phyloP scores from a whole-genome alignment of 2,888 invertebrate species.

The Nymphalis polychloros region DNA sequence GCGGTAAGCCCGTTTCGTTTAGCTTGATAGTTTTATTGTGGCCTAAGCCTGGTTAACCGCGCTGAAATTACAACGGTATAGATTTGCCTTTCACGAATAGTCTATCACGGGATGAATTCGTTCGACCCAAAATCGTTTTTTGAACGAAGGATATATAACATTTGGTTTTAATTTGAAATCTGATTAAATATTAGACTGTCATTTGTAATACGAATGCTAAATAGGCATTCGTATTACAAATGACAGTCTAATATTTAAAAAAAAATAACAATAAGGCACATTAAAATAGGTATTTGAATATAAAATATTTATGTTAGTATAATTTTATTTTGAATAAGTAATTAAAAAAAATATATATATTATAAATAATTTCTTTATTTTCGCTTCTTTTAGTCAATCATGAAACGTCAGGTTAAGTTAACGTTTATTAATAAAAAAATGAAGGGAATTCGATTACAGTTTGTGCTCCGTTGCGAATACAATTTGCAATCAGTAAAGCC shows the following conservation, averaged over 20 bases:
- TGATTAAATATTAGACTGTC: too few relatives aligned
- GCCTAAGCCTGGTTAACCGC: constrained; percentile 26
- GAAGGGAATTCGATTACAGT: constrained; percentile 56
- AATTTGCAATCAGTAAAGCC: constrained; percentile 76
- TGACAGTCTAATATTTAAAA: too few relatives aligned
- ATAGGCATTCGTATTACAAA: too few relatives aligned
- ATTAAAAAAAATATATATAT: too few relatives aligned
- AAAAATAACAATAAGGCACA: too few relatives aligned
- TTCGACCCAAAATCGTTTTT: constrained; percentile 16
- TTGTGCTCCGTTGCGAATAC: constrained; percentile 69
- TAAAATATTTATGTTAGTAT: too few relatives aligned
- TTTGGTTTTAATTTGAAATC: too few relatives aligned
- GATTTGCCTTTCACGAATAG: constrained; percentile 27
- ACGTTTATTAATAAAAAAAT: background rate
- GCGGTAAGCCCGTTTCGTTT: constrained; percentile 20
- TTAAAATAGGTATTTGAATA: too few relatives aligned
- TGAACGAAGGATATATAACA: background rate
- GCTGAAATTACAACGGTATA: constrained; percentile 31
- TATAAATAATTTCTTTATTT: background rate
- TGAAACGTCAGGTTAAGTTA: background rate
- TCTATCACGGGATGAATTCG: constrained; percentile 15
- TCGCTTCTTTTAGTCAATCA: too few relatives aligned
- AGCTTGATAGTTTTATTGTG: constrained; percentile 23
- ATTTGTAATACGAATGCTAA: too few relatives aligned
- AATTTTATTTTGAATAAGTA: too few relatives aligned